Evolutionary conservation across 35 echinoderm and acorn worm species (phyloP).

Genomic region (Lytechinus pictus): DNA sequence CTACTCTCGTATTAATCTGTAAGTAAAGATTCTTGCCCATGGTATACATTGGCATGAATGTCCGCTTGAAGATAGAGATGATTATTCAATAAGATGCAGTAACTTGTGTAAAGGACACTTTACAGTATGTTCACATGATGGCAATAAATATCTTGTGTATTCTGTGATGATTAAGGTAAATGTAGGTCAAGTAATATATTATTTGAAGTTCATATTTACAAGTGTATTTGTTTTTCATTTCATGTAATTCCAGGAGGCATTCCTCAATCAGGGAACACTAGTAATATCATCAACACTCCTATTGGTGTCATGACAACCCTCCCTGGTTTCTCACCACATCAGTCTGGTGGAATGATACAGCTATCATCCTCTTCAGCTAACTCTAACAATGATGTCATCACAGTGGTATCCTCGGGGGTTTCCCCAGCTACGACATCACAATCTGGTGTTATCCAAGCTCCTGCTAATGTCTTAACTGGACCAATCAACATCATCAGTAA

Average conservation of each 20-base stretch:
- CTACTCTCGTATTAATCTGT: no score
- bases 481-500: conserved; percentile 59
- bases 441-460: conserved; percentile 33
- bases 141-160: no score
- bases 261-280: conserved; percentile 30
- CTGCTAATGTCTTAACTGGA: conserved; percentile 38
- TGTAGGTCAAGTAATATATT: no score
- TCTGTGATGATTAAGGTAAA: no score
- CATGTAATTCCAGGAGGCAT: conserved; percentile 51
- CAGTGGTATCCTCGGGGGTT: not conserved
- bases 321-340: conserved; percentile 32
- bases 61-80: no score
- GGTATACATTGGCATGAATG: no score
- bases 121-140: no score
- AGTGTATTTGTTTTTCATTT: not conserved
- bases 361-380: not conserved
- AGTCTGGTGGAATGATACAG: conserved; percentile 16
- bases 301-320: conserved; percentile 75
- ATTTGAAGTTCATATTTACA: not conserved
- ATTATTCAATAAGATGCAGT: no score
- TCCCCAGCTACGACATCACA: conserved; percentile 45
- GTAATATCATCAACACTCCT: conserved; percentile 61
- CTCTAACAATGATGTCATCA: conserved; percentile 39
- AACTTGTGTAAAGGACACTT: no score
- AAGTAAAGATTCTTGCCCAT: no score